Conservation (phyloP, 2,888 invertebrate genomes). For the Philereme transversata region DNA sequence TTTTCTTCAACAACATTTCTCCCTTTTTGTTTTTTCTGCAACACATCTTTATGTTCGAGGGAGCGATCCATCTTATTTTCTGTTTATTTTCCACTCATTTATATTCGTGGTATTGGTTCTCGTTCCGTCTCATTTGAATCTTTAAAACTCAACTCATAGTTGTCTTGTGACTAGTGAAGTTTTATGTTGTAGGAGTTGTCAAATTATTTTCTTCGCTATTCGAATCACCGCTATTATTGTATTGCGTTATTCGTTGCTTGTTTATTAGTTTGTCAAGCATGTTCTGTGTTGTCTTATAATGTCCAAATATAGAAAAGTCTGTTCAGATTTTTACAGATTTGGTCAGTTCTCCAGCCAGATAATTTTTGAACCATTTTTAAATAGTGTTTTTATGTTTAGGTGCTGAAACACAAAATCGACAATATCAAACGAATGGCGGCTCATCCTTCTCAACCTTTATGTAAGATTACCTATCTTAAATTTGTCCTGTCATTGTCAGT, state of each 20-base stretch:
- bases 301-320: slow-evolving; percentile 40
- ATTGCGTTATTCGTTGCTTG: slow-evolving; percentile 51
- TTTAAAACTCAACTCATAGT: slow-evolving; percentile 34
- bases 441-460: slow-evolving; percentile 97
- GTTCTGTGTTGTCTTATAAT: slow-evolving; percentile 51
- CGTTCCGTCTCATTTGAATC: slow-evolving; percentile 44
- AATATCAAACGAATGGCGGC: slow-evolving; percentile 97
- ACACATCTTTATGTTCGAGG: slow-evolving; percentile 41
- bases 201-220: slow-evolving; percentile 46
- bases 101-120: slow-evolving; percentile 46
- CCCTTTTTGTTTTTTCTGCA: slow-evolving; percentile 44
- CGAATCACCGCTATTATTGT: slow-evolving; percentile 51
- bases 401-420: slow-evolving; percentile 96
- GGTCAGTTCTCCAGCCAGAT: slow-evolving; percentile 30
- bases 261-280: slow-evolving; percentile 54
- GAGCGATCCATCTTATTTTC: slow-evolving; percentile 43
- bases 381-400: slow-evolving; percentile 83
- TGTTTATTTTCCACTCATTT: slow-evolving; percentile 48
- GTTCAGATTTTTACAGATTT: slow-evolving; percentile 40
- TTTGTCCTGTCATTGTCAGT: not conserved
- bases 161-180: slow-evolving; percentile 27
- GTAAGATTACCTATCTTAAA: slow-evolving; percentile 84
- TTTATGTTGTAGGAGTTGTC: slow-evolving; percentile 45
- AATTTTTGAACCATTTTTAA: slow-evolving; percentile 24
- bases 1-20: slow-evolving; percentile 43